These are phyloP conservation scores for Cepaea nemoralis DNA, from an alignment of 1,140 invertebrate genomes.

Conservation along the genomic window DNA sequence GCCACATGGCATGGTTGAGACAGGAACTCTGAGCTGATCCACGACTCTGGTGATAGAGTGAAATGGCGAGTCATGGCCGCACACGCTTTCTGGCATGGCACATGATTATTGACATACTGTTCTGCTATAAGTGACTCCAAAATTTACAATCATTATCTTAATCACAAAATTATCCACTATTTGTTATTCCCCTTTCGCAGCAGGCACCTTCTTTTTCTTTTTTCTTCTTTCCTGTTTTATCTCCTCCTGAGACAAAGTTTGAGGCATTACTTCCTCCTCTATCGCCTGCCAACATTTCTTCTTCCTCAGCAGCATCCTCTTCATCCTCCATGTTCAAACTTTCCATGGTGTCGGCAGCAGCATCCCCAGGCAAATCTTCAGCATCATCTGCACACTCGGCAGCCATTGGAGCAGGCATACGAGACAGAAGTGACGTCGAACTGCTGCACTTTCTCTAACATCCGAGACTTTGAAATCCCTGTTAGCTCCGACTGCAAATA, in stretches of 20 bases:
- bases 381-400: conserved; percentile 53
- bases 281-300: conserved; percentile 33
- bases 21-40: no score
- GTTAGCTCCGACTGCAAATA: conserved; percentile 84
- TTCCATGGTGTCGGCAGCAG: conserved; percentile 48
- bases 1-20: no score
- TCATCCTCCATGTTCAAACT: conserved; percentile 47
- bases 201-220: no score
- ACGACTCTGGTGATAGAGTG: no score
- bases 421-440: conserved; percentile 57
- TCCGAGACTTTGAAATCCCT: conserved; percentile 84
- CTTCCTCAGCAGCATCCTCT: conserved; percentile 37
- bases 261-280: not conserved
- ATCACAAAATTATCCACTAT: no score
- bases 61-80: no score
- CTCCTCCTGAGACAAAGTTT: not conserved
- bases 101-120: no score
- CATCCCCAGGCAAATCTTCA: conserved; percentile 44
- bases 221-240: not conserved
- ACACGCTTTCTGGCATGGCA: no score
- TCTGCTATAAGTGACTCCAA: no score
- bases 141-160: no score
- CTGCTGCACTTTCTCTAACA: conserved; percentile 77
- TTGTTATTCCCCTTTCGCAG: conserved; percentile 19
- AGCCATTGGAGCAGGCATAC: conserved; percentile 52